phyloP scores from a whole-genome alignment of 2,113 vertebrate species.

The Thalassoma bifasciatum region DNA sequence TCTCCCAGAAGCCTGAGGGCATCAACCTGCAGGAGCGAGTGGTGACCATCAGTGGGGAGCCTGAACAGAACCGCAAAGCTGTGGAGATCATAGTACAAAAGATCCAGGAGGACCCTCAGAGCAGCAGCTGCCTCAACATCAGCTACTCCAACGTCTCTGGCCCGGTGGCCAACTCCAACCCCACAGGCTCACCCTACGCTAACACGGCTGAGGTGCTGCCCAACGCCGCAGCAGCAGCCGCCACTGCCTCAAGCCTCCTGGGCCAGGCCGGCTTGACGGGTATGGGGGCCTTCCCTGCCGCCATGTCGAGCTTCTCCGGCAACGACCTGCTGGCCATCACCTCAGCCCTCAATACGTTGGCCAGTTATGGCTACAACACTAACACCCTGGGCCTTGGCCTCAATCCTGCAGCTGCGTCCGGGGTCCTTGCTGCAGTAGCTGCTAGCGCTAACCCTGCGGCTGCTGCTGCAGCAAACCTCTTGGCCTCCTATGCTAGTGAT shows the following conservation, averaged over 20 bases:
- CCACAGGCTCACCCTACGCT: constrained; percentile 94
- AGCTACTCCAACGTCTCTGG: constrained; percentile 94
- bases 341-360: constrained; percentile 94
- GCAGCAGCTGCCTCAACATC: constrained; percentile 96
- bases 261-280: constrained; percentile 89
- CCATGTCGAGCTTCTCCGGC: constrained; percentile 92
- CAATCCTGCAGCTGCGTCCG: constrained; percentile 91
- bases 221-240: constrained; percentile 86
- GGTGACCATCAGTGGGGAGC: constrained; percentile 94
- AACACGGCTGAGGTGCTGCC: constrained; percentile 91
- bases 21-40: constrained; percentile 96
- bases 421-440: constrained; percentile 90
- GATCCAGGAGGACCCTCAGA: constrained; percentile 95
- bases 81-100: constrained; percentile 95
- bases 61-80: constrained; percentile 92
- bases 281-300: constrained; percentile 89
- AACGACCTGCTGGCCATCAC: constrained; percentile 95
- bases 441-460: constrained; percentile 92
- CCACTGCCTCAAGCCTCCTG: constrained; percentile 89
- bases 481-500: constrained; percentile 91
- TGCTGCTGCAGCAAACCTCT: constrained; percentile 90
- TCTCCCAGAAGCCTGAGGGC: constrained; percentile 94
- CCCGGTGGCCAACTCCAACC: constrained; percentile 95
- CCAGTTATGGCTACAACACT: constrained; percentile 96
- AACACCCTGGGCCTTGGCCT: constrained; percentile 92